A percentile compares a stretch with the other conserved stretches of the same genome.
Evolutionary conservation across 2,113 vertebrate genomes (phyloP).

Genomic region (Epinephelus moara): DNA sequence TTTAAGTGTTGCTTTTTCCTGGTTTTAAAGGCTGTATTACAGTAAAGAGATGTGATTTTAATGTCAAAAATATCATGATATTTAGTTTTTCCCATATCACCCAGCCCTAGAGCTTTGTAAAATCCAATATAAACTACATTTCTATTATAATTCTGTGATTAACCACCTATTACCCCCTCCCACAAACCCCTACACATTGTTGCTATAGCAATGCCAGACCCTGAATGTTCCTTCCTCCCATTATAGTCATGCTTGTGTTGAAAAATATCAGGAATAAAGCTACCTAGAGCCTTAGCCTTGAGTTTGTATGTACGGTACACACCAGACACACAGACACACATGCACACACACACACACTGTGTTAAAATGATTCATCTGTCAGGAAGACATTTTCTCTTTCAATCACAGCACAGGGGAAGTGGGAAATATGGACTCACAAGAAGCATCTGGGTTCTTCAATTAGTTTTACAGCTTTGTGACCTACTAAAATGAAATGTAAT

Average conservation of each 20-base stretch:
- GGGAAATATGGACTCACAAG: background rate
- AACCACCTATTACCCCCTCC: conserved; percentile 30
- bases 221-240: conserved; percentile 37
- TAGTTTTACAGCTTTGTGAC: background rate
- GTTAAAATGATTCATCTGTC: background rate
- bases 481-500: background rate
- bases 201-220: conserved; percentile 76
- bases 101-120: background rate
- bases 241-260: conserved; percentile 14
- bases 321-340: too few relatives aligned
- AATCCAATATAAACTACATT: background rate
- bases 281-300: conserved; percentile 48
- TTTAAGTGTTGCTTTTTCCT: too few relatives aligned
- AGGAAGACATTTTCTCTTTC: background rate
- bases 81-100: too few relatives aligned
- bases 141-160: conserved; percentile 17
- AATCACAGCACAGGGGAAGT: background rate
- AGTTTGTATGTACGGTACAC: conserved; percentile 36
- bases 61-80: too few relatives aligned
- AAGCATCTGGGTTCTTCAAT: background rate
- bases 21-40: too few relatives aligned
- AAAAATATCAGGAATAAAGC: conserved; percentile 44
- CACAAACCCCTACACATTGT: conserved; percentile 58
- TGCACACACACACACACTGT: background rate
- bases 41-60: too few relatives aligned